Base-by-base conservation (phyloP, 1,140 invertebrate species). In the Pseudomyrmex cubaensis region DNA sequence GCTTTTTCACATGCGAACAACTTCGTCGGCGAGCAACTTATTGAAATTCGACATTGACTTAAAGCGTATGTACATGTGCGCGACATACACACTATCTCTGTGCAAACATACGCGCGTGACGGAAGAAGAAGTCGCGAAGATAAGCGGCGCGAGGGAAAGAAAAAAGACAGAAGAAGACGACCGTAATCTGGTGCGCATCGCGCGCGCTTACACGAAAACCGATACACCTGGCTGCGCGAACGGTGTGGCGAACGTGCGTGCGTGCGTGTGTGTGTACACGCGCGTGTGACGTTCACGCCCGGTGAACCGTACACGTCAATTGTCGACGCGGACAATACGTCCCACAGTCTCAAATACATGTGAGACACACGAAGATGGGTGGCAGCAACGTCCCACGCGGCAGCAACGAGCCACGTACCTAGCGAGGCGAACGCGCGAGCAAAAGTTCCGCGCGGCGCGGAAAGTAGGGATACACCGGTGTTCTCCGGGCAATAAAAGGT, bases 391-490 rank as follows among this genome's bases (percentile, higher is more conserved):
- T 90, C 88, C 89, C 89, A 90, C 90, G 83, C 84, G 20, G n/a
- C n/a, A n/a, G n/a, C n/a, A 56, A 61, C 66, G 72, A 44, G 67
- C 69, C 62, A 63, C 77, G 67, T 77, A 74, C 35, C 35, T 35
- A 35, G 35, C 35, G 35, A 35, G 35, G 5, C 57, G 85, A 76
- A 59, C 73, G 84, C 46, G 80, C 62, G 83, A 70, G 76, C 61
- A 70, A 57, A 85, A 52, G 35, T 62, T 25, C 48, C 54, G 46
- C 64, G 17, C 52, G 25, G 57, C 22, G 64, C 82, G 89, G 73
- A 90, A 92, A 90, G 90, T 90, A 92, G 91, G 90, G 90, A 88
- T 88, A 77, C 87, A 87, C 72, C 90, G 82, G 85, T 88, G 89
- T 91, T 92, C 91, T 90, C 90, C 89, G 88, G 85, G 86, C 86